Base-by-base conservation (phyloP, 2,797 vertebrate species). In the Sebastes steindachneri region DNA sequence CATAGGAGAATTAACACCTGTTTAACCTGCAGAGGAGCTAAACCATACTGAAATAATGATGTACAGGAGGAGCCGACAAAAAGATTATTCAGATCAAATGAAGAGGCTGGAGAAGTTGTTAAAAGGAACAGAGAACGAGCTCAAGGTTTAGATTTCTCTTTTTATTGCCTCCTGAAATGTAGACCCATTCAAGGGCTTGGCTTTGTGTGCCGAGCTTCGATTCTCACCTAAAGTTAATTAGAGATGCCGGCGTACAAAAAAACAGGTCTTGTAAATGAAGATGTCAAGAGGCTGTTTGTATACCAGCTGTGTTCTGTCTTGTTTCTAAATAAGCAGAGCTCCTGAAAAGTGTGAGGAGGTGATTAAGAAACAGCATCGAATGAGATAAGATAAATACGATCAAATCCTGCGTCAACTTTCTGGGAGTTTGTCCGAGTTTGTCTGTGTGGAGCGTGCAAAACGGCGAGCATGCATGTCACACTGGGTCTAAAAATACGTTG, bases 1-100 rank as follows among this genome's bases (percentile, higher is more conserved):
- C 67, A 51, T 58, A 15, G 45, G 73, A 86, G 73, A 77, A 66
- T 86, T 68, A 82, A 83, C 77, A 83, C 68, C 80, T 72, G 79
- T 84, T 87, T 82, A 73, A 88, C 88, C 84, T 48, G 64, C 80
- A 75, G 71, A 72, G 57, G 0, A 58, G 73, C 66, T 2, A 17
- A 59, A 55, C 26, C 62, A 14, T 0, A 17, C 25, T n/a, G 65
- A 75, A 74, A 77, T 67, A 66, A 80, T 65, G 67, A 76, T 41
- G 53, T 17, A 55, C 31, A 57, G 25, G 25, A 29, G 21, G 69
- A 79, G 0, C 21, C 1, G 58, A 62, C 7, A 28, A n/a, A 65
- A 57, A 67, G 33, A 33, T 19, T 3, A 64, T 7, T 53, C 15
- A n/a, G 33, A 66, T 9, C 0, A 48, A 57, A 2, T 19, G 9